Percentiles rank a stretch among this genome's conserved stretches.
phyloP scores from a whole-genome alignment of 2,888 invertebrate species.

The Philonicus albiceps region DNA sequence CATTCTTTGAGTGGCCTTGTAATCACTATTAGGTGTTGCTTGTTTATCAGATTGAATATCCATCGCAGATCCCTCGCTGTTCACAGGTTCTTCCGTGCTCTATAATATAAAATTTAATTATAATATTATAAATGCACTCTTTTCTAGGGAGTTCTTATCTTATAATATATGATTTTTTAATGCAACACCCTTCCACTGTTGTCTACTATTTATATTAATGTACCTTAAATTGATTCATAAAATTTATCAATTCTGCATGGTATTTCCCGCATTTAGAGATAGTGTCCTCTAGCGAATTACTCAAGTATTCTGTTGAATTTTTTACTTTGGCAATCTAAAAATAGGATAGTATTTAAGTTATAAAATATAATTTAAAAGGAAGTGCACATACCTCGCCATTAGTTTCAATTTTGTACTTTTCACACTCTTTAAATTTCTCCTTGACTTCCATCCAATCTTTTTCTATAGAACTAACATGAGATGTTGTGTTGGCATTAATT shows the following conservation, averaged over 20 bases:
- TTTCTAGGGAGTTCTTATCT: not conserved
- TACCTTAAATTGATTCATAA: constrained; percentile 18
- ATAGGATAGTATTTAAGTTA: not conserved
- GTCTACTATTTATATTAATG: not conserved
- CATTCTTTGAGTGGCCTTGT: not conserved
- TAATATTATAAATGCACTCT: not conserved
- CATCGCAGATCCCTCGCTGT: not conserved
- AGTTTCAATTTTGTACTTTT: constrained; percentile 54
- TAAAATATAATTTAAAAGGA: not conserved
- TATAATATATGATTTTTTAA: not conserved
- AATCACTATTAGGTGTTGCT: not conserved
- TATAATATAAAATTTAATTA: not conserved
- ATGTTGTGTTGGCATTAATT: constrained; percentile 58
- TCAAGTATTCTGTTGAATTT: constrained; percentile 32
- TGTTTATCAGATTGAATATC: not conserved
- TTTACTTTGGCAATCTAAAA: constrained; percentile 38
- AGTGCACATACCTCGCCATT: constrained; percentile 55
- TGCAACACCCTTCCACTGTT: not conserved
- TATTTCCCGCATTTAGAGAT: constrained; percentile 37
- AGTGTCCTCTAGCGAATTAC: constrained; percentile 27
- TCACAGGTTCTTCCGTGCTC: not conserved
- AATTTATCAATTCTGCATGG: not conserved
- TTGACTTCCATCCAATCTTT: constrained; percentile 59
- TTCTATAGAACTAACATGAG: constrained; percentile 59
- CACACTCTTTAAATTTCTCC: constrained; percentile 54